phyloP scores from a whole-genome alignment of 2,113 vertebrate genomes.

The Apaloderma vittatum region DNA sequence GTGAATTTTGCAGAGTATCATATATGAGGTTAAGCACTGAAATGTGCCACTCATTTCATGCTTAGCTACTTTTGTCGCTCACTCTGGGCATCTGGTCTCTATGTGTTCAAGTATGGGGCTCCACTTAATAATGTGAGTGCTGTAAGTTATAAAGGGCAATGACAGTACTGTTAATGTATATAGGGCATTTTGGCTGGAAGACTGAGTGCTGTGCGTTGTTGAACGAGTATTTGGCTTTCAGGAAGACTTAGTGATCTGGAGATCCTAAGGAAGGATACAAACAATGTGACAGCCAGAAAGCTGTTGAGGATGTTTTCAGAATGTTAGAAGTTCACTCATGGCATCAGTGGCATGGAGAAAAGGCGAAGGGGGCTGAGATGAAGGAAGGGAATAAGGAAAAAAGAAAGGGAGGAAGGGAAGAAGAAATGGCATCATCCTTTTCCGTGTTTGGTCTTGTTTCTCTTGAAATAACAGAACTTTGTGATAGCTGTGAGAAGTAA shows the following conservation, averaged over 20 bases:
- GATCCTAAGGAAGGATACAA: background rate
- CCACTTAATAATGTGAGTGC: background rate
- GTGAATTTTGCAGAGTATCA: background rate
- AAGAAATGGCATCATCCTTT: background rate
- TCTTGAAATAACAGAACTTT: background rate
- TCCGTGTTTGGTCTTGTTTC: background rate
- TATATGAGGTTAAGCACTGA: background rate
- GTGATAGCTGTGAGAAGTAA: background rate
- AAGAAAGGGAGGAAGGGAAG: background rate
- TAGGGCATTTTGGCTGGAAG: background rate
- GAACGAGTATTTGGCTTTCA: background rate
- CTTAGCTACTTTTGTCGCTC: background rate
- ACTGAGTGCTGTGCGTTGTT: background rate
- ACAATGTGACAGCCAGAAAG: background rate
- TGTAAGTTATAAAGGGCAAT: background rate
- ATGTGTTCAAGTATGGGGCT: background rate
- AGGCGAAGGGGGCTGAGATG: fast-evolving
- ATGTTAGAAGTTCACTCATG: background rate
- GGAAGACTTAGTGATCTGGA: background rate
- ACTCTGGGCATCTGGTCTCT: background rate
- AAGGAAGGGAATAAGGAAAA: background rate
- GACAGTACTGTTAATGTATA: background rate
- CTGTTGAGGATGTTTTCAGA: background rate
- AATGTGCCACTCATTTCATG: background rate
- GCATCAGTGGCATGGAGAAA: background rate